phyloP scores from a whole-genome alignment of 1,140 invertebrate genomes.

The Nephotettix cincticeps region DNA sequence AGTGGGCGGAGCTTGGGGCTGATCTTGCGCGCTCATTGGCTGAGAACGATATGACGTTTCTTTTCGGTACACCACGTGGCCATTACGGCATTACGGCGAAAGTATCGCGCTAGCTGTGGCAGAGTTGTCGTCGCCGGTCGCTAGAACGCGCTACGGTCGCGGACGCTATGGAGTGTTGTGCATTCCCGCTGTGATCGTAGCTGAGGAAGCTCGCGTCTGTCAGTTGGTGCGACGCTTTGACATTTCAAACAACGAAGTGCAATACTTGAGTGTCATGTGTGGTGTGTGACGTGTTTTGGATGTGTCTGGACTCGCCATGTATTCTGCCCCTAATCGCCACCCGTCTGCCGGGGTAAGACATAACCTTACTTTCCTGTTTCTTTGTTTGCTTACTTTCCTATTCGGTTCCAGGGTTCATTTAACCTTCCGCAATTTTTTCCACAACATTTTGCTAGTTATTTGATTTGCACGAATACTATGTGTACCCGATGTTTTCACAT shows the following conservation, averaged over 20 bases:
- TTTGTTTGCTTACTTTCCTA: slow-evolving; percentile 1
- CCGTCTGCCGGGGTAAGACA: slow-evolving; percentile 26
- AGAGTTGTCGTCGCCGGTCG: not conserved
- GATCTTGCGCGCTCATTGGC: slow-evolving; percentile 14
- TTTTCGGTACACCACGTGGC: slow-evolving; percentile 31
- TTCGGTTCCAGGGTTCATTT: too few species aligned
- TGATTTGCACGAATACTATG: too few species aligned
- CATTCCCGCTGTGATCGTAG: not conserved
- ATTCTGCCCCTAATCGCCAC: slow-evolving; percentile 24
- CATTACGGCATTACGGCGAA: slow-evolving; percentile 29
- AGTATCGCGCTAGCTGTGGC: slow-evolving; percentile 13
- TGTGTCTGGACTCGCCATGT: slow-evolving; percentile 17
- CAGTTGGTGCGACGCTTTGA: not conserved
- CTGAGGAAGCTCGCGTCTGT: not conserved
- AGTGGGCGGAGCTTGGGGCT: not conserved
- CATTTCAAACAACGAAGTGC: not conserved
- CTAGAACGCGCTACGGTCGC: not conserved
- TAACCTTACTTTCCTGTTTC: slow-evolving; percentile 11
- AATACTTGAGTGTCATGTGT: slow-evolving; percentile 17
- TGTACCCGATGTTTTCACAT: too few species aligned
- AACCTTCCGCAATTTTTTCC: too few species aligned
- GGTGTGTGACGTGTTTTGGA: slow-evolving; percentile 5
- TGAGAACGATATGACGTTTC: slow-evolving; percentile 27
- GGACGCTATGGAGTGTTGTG: not conserved
- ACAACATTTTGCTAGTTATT: too few species aligned